Evolutionary conservation across 2,113 vertebrate genomes (phyloP).

Genomic region (Aptenodytes forsteri): DNA sequence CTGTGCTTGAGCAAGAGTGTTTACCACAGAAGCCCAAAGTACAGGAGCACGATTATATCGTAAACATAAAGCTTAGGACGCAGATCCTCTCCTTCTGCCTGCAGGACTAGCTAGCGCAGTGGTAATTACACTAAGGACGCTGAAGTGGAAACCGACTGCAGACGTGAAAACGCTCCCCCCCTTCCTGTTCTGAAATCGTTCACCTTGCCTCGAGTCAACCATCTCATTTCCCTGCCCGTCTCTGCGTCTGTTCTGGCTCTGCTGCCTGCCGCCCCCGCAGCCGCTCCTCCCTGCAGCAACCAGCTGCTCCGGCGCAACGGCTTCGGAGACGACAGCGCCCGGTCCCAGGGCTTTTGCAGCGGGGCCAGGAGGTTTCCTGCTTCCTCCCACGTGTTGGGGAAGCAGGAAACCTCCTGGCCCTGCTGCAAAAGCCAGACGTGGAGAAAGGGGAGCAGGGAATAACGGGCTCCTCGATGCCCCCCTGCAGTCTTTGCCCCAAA

Average conservation of each 20-base stretch:
- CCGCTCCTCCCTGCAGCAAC: constrained; percentile 35
- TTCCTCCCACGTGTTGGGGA: neutral
- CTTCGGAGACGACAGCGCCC: neutral
- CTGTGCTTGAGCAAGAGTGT: constrained; percentile 5
- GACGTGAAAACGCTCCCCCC: neutral
- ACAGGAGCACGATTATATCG: constrained; percentile 7
- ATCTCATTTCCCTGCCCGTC: constrained; percentile 42
- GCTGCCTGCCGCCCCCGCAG: constrained; percentile 10
- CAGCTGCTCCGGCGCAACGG: neutral
- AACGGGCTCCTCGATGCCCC: neutral
- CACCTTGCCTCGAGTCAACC: constrained; percentile 58
- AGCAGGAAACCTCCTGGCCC: neutral
- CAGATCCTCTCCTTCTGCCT: neutral
- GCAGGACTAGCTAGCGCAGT: constrained; percentile 16
- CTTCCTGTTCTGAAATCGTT: constrained; percentile 48
- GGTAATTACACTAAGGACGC: constrained; percentile 18
- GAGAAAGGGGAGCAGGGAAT: neutral
- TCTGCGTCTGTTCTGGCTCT: constrained; percentile 12
- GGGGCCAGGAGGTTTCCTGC: accelerated
- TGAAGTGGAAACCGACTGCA: constrained; percentile 40
- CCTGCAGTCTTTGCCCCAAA: accelerated
- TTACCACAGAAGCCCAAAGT: constrained; percentile 35
- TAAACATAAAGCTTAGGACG: neutral
- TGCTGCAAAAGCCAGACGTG: neutral
- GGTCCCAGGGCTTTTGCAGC: neutral